Conservation (phyloP, 2,888 invertebrate genomes). For the Periphyllus acericola region DNA sequence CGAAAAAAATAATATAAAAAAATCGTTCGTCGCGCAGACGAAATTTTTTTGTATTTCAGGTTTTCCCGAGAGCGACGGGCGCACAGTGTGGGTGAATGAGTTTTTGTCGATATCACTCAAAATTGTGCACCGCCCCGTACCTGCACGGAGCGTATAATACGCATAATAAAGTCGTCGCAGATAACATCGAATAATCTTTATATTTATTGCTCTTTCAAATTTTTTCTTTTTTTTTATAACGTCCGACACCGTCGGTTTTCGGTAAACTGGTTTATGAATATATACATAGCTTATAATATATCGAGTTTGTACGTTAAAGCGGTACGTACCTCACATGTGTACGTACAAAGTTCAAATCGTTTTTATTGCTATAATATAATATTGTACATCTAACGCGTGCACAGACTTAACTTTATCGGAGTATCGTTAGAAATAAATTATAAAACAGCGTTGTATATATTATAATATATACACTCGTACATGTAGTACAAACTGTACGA, state of each 20-base stretch:
- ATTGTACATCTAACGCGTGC: too few species aligned
- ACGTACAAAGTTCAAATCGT: too few species aligned
- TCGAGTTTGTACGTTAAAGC: too few species aligned
- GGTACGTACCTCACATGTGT: too few species aligned
- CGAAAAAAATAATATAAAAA: background rate
- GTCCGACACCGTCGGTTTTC: background rate
- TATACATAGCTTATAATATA: too few species aligned
- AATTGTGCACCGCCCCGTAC: background rate
- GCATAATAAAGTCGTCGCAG: background rate
- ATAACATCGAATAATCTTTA: background rate
- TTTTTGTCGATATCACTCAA: background rate
- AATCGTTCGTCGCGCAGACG: background rate
- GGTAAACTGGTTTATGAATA: background rate
- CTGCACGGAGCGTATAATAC: background rate
- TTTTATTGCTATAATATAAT: too few species aligned
- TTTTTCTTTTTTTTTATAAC: background rate
- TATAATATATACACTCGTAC: too few species aligned
- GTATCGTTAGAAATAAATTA: too few species aligned
- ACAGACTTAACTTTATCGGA: too few species aligned
- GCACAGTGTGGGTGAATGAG: background rate
- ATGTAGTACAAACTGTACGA: too few species aligned
- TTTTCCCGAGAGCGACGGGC: background rate
- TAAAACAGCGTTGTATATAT: too few species aligned
- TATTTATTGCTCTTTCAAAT: background rate
- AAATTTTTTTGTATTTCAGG: background rate